Conservation (phyloP, 2,797 vertebrate species). For the Aratinga solstitialis region DNA sequence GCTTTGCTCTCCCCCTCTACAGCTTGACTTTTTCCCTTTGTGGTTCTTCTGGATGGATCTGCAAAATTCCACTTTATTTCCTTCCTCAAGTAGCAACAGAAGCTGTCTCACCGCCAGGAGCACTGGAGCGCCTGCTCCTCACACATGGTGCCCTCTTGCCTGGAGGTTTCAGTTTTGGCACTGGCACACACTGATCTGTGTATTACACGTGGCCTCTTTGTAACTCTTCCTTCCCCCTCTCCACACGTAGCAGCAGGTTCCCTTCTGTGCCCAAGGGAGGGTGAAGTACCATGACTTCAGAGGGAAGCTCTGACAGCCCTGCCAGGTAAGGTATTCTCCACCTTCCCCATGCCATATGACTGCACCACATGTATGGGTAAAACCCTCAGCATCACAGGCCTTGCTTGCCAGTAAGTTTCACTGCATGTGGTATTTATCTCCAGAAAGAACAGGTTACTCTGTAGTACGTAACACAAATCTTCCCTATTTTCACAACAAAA, state of each 20-base stretch:
- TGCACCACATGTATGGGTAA: rapidly evolving
- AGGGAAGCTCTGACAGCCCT: not conserved
- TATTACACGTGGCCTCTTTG: rapidly evolving
- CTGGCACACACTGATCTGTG: not conserved
- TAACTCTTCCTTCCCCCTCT: not conserved
- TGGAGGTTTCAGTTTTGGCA: not conserved
- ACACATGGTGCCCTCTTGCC: not conserved
- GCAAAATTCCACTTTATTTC: not conserved
- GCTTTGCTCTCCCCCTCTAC: not conserved
- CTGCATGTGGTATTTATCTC: not conserved
- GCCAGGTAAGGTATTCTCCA: not conserved
- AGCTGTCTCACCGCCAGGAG: not conserved
- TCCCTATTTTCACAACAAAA: not conserved
- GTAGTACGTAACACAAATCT: not conserved
- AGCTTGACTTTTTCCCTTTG: not conserved
- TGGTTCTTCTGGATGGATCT: not conserved
- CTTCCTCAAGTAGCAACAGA: not conserved
- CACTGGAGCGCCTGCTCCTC: not conserved
- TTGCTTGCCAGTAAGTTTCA: not conserved
- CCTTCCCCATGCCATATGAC: not conserved
- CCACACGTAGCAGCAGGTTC: not conserved
- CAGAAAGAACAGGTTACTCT: not conserved
- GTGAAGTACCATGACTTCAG: not conserved
- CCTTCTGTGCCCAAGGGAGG: not conserved
- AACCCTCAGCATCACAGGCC: not conserved